These are phyloP conservation scores for Poecile montanus DNA, from an alignment of 2,797 vertebrate species.

Conservation along the genomic window DNA sequence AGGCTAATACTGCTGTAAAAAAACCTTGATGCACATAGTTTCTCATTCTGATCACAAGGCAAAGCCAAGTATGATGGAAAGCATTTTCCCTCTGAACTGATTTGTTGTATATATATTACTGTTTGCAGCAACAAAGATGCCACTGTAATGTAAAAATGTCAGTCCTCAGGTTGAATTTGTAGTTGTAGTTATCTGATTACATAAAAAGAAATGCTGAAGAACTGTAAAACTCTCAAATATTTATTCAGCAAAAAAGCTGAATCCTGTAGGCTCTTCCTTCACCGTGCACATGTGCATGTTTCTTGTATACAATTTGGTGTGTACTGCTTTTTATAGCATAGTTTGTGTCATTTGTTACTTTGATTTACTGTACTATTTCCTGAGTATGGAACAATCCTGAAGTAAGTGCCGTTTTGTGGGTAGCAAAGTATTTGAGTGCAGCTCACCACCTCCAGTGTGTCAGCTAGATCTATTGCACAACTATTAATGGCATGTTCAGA, in stretches of 20 bases:
- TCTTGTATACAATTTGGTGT: neutral
- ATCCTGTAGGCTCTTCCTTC: neutral
- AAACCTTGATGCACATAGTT: neutral
- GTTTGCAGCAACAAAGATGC: conserved; percentile 4
- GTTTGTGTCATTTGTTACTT: neutral
- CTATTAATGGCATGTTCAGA: conserved; percentile 21
- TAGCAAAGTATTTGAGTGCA: conserved; percentile 27
- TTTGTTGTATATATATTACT: neutral
- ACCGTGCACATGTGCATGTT: neutral
- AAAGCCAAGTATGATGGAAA: neutral
- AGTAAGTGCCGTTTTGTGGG: conserved; percentile 31
- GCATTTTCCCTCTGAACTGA: neutral
- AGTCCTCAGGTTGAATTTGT: conserved; percentile 8
- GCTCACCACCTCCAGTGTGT: neutral
- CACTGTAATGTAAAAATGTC: conserved; percentile 22
- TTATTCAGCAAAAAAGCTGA: conserved; percentile 16
- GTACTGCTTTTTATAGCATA: neutral
- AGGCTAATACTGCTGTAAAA: neutral
- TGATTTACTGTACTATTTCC: conserved; percentile 21
- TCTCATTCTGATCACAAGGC: neutral
- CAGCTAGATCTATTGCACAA: conserved; percentile 5
- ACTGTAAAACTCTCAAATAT: neutral
- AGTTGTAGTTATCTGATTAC: conserved; percentile 7
- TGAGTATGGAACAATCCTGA: neutral
- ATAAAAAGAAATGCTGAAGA: conserved; percentile 21